Evolutionary conservation across 2,888 invertebrate species (phyloP).

Genomic region (Parelbella ahira): DNA sequence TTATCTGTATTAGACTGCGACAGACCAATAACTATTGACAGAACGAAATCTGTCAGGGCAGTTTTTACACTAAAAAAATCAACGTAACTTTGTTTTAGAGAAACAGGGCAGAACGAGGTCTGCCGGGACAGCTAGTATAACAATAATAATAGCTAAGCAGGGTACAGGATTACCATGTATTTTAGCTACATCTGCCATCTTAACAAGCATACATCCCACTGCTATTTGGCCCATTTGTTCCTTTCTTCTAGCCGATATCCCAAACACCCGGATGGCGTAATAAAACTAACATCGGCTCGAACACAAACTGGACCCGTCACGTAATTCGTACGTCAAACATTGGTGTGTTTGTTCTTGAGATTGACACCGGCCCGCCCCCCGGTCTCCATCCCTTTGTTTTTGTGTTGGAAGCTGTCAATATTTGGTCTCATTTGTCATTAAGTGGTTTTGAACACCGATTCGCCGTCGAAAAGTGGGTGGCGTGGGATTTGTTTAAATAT

Average conservation of each 20-base stretch:
- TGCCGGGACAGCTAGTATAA: too few relatives aligned
- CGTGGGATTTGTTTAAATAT: constrained; percentile 44
- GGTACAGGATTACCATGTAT: constrained; percentile 2
- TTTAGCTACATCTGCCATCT: constrained; percentile 13
- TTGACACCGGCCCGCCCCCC: constrained; percentile 73
- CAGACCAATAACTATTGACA: too few relatives aligned
- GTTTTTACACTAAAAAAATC: too few relatives aligned
- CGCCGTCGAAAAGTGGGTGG: constrained; percentile 62
- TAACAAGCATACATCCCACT: constrained; percentile 23
- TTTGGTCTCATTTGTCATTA: constrained; percentile 73
- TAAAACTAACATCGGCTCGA: constrained; percentile 53
- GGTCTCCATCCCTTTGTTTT: constrained; percentile 68
- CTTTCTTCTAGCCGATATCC: constrained; percentile 31
- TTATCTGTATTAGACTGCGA: too few relatives aligned
- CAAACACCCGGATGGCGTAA: constrained; percentile 42
- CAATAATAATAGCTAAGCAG: background rate
- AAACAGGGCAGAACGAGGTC: too few relatives aligned
- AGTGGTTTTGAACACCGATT: constrained; percentile 59
- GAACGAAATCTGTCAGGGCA: too few relatives aligned
- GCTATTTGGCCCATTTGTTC: constrained; percentile 45
- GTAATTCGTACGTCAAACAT: constrained; percentile 76
- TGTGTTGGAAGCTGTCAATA: constrained; percentile 67
- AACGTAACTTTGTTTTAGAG: too few relatives aligned
- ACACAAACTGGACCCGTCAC: constrained; percentile 63
- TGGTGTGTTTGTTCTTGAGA: constrained; percentile 67